Evolutionary conservation across 2,888 invertebrate species (phyloP), one percentile per base, ranked within the genome.

Genomic region (Osmoderma eremita): DNA sequence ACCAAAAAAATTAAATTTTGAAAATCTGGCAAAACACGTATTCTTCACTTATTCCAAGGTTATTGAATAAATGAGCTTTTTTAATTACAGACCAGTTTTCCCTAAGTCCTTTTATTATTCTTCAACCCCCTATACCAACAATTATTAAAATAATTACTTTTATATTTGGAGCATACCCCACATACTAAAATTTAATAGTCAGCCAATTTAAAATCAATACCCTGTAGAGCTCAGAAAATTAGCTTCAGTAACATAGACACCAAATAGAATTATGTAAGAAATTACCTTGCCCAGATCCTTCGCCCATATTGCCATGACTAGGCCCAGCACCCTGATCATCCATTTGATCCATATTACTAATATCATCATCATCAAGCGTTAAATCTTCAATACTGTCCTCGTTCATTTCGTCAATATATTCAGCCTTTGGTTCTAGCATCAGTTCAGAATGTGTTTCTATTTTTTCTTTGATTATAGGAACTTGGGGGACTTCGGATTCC

Each of bases 321-420:
- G 91, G 90, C 80, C 91, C 91, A 76, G 91, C 89, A 80, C 86
- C 84, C 71, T 86, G 82, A 79, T 88, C 89, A 73, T 90, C 89
- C 81, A 88, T 87, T 81, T 87, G 87, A 82, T 90, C 90, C 83
- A 92, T 88, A 78, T 90, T 90, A 70, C 87, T 86, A 75, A 89
- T 84, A 78, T 90, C 88, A 77, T 94, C 93, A 80, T 94, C 92
- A 77, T 91, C 92, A 69, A 92, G 83, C 72, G 93, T 93, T 81
- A 94, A 88, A 83, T 94, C 93, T 84, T 94, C 94, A 77, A 93
- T 91, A 77, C 89, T 90, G 78, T 91, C 91, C 76, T 90, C 90
- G 78, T 88, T 87, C 79, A 83, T 82, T 76, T 90, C 90, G 71
- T 90, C 90, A 75, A 88, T 85, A 81, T 88, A 90, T 85, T 91